phyloP scores from a whole-genome alignment of 1,140 invertebrate genomes.

The Rhopalosiphum maidis region DNA sequence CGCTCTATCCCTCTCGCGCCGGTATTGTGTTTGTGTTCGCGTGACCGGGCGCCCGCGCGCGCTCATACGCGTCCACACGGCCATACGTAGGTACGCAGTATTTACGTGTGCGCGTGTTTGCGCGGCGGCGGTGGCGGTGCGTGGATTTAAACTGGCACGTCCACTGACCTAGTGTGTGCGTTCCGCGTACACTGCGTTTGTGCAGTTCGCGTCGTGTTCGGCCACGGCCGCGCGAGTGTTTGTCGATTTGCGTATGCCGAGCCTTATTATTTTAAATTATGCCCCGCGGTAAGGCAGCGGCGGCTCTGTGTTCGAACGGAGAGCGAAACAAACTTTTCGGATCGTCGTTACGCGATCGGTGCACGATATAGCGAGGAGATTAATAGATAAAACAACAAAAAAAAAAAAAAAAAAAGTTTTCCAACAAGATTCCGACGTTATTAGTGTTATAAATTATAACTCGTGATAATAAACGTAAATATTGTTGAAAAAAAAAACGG shows the following conservation, averaged over 20 bases:
- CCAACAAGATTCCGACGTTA: neutral
- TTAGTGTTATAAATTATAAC: too few species aligned
- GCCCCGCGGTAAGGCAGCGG: too few species aligned
- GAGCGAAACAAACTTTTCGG: neutral
- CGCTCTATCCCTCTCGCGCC: too few species aligned
- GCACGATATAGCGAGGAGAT: neutral
- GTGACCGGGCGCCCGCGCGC: neutral
- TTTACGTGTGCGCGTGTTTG: neutral
- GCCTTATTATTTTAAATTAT: too few species aligned
- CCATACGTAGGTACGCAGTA: neutral
- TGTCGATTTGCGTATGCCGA: neutral
- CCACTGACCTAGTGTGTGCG: slow-evolving; percentile 18
- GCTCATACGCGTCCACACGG: neutral
- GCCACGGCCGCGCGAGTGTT: neutral
- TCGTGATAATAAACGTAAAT: too few species aligned
- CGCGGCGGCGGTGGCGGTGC: neutral
- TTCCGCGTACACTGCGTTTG: neutral
- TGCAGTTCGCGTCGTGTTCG: neutral
- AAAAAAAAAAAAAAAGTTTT: neutral
- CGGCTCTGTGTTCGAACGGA: too few species aligned
- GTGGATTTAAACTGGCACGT: slow-evolving; percentile 12
- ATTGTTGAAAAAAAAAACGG: too few species aligned
- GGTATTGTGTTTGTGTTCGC: neutral
- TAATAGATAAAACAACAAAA: neutral
- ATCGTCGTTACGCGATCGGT: neutral